A percentile compares a stretch with the other conserved stretches of the same genome.
These are phyloP conservation scores for Bombus fervidus DNA, from an alignment of 1,140 invertebrate genomes.

Conservation along the genomic window DNA sequence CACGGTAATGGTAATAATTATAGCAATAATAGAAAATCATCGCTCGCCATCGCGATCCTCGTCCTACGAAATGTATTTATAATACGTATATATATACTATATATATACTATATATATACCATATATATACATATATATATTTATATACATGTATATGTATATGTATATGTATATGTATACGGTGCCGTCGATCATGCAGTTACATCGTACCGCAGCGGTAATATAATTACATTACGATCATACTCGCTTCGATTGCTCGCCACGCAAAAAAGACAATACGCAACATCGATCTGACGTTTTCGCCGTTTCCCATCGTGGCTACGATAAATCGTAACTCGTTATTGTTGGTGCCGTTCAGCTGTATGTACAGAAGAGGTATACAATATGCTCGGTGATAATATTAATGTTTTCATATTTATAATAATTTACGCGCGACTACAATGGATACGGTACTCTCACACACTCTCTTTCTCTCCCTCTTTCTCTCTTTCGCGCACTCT, in stretches of 20 bases:
- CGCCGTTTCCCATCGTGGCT: constrained; percentile 37
- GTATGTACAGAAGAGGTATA: constrained; percentile 76
- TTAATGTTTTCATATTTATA: constrained; percentile 71
- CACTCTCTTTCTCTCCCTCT: background rate
- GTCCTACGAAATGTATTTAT: constrained; percentile 64
- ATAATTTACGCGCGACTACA: constrained; percentile 65
- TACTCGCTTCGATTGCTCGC: constrained; percentile 46
- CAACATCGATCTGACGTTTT: constrained; percentile 56
- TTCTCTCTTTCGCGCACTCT: too few relatives aligned
- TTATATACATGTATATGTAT: too few relatives aligned
- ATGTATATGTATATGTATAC: constrained; percentile 10
- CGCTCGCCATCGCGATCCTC: constrained; percentile 41
- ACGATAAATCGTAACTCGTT: constrained; percentile 54
- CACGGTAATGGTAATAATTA: constrained; percentile 49
- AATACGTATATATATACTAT: constrained; percentile 55
- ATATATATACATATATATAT: too few relatives aligned
- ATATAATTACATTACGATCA: constrained; percentile 67
- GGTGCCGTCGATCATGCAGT: constrained; percentile 50
- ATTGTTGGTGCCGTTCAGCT: constrained; percentile 63
- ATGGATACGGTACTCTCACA: constrained; percentile 17
- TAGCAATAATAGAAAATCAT: constrained; percentile 62
- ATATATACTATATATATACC: too few relatives aligned
- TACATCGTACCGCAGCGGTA: constrained; percentile 55
- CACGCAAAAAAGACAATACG: constrained; percentile 36
- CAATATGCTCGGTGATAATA: constrained; percentile 65